Conservation (phyloP, 2,113 vertebrate genomes). For the Sceloporus tristichus region DNA sequence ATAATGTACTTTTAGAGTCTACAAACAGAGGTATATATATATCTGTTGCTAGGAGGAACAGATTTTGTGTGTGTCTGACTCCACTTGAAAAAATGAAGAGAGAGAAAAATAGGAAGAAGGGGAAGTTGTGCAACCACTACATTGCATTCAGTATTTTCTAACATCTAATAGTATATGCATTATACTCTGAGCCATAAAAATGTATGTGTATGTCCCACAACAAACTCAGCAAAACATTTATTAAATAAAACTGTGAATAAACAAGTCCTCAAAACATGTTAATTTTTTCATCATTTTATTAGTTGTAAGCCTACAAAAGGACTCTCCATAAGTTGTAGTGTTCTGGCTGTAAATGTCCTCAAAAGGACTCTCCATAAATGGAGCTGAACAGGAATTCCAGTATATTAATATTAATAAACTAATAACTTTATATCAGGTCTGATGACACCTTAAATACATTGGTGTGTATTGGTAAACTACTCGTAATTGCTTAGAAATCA, state of each 20-base stretch:
- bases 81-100: constrained; percentile 50
- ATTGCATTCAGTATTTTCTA: constrained; percentile 62
- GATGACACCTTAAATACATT: not conserved
- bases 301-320: not conserved
- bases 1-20: constrained; percentile 51
- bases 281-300: constrained; percentile 35
- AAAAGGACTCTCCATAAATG: not conserved
- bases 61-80: constrained; percentile 51
- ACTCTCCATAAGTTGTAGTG: constrained; percentile 18
- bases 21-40: constrained; percentile 33
- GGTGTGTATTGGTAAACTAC: constrained; percentile 2
- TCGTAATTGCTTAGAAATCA: not conserved
- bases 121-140: constrained; percentile 57
- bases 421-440: not conserved
- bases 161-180: constrained; percentile 56
- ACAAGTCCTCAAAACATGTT: constrained; percentile 46
- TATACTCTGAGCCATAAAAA: constrained; percentile 69
- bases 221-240: constrained; percentile 63
- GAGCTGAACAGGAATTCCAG: not conserved
- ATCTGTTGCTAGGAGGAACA: constrained; percentile 31
- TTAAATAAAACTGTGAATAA: constrained; percentile 58
- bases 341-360: not conserved
- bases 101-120: constrained; percentile 54
- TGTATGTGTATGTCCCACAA: constrained; percentile 69
- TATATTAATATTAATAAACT: not conserved